These are phyloP conservation scores for Teleogryllus occipitalis DNA, from an alignment of 1,140 invertebrate species.

Conservation along the genomic window DNA sequence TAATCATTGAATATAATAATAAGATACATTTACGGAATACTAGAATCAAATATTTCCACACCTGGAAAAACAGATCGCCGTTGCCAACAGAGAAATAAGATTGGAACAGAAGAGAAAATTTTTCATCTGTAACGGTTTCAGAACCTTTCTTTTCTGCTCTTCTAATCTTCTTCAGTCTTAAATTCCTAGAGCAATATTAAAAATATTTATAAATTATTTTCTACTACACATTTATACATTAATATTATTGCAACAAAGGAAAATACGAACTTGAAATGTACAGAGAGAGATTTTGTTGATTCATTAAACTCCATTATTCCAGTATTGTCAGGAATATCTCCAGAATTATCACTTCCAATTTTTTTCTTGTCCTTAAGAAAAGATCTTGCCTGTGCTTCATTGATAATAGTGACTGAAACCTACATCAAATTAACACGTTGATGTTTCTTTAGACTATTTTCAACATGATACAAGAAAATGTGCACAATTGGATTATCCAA, in stretches of 20 bases:
- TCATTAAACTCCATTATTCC: slow-evolving; percentile 94
- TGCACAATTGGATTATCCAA: neutral
- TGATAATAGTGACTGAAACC: slow-evolving; percentile 70
- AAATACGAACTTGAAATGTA: slow-evolving; percentile 61
- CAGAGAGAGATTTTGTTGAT: slow-evolving; percentile 59
- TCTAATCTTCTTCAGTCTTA: slow-evolving; percentile 92
- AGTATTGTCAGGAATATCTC: slow-evolving; percentile 90
- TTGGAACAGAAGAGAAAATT: slow-evolving; percentile 89
- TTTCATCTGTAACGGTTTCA: slow-evolving; percentile 96
- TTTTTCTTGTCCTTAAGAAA: slow-evolving; percentile 73
- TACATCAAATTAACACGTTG: slow-evolving; percentile 20
- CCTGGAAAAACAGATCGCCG: slow-evolving; percentile 81
- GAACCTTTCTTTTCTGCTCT: slow-evolving; percentile 88
- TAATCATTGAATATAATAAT: too few species aligned
- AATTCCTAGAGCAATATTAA: slow-evolving; percentile 53
- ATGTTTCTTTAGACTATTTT: neutral
- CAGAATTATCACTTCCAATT: slow-evolving; percentile 64
- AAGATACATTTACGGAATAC: too few species aligned
- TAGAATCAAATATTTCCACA: slow-evolving; percentile 29
- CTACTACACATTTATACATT: neutral
- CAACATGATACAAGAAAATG: neutral
- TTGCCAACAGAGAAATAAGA: slow-evolving; percentile 87
- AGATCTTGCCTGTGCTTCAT: slow-evolving; percentile 78
- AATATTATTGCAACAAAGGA: neutral
- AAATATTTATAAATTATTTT: neutral